Evolutionary conservation across 2,113 vertebrate species (phyloP).

Genomic region (Sander vitreus): DNA sequence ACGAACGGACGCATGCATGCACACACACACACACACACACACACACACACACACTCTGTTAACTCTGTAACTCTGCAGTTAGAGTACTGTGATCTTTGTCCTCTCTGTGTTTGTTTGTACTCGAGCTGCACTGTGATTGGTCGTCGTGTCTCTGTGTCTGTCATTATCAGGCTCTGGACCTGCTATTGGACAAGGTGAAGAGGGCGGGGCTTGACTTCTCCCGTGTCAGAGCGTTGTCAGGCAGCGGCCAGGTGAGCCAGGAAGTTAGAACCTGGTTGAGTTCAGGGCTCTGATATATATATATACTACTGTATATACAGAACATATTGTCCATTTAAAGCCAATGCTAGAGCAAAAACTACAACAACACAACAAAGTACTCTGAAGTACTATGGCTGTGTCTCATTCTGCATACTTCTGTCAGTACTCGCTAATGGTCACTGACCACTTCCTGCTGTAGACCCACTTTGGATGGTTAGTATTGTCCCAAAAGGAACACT

Average conservation of each 20-base stretch:
- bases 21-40: neutral
- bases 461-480: too few relatives aligned
- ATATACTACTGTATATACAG: too few relatives aligned
- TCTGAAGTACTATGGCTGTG: too few relatives aligned
- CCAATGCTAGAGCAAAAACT: too few relatives aligned
- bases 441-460: too few relatives aligned
- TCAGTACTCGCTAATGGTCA: too few relatives aligned
- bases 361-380: too few relatives aligned
- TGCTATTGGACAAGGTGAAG: conserved; percentile 92
- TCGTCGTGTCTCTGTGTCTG: neutral
- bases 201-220: conserved; percentile 89
- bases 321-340: too few relatives aligned
- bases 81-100: neutral
- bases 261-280: too few relatives aligned
- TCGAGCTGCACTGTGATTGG: neutral
- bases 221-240: conserved; percentile 90
- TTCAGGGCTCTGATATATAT: too few relatives aligned
- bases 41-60: neutral
- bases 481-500: too few relatives aligned
- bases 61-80: neutral
- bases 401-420: too few relatives aligned
- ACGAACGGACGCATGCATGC: neutral
- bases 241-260: conserved; percentile 90
- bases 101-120: neutral
- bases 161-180: conserved; percentile 91